These are phyloP conservation scores for Botrylloides violaceus DNA, from an alignment of 23 tunicate genomes.

Conservation along the genomic window DNA sequence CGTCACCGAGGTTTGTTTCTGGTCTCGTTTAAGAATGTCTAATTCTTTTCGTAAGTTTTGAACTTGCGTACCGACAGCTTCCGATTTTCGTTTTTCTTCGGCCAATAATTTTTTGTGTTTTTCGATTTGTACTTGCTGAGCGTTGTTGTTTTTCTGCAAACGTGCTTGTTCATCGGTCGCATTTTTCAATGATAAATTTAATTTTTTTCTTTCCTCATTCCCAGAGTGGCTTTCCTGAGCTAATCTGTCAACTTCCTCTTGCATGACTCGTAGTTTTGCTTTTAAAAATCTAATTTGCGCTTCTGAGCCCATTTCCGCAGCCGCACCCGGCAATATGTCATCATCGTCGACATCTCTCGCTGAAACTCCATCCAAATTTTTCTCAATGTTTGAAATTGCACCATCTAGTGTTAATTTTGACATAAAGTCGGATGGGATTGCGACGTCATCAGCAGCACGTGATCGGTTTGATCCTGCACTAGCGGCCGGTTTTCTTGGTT, in stretches of 20 bases:
- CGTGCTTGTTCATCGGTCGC: constrained; percentile 41
- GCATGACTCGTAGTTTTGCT: constrained; percentile 73
- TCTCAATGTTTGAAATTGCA: constrained; percentile 28
- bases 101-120: constrained; percentile 57
- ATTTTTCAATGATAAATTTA: constrained; percentile 24
- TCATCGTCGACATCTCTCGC: constrained; percentile 8
- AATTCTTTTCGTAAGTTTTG: constrained; percentile 52
- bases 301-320: constrained; percentile 80
- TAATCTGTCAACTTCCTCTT: constrained; percentile 45
- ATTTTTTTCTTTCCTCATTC: constrained; percentile 9
- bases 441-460: constrained; percentile 31
- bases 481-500: background rate
- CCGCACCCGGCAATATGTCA: constrained; percentile 60
- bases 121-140: constrained; percentile 43
- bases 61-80: constrained; percentile 36
- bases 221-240: constrained; percentile 19
- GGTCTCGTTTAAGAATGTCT: constrained; percentile 51
- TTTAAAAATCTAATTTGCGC: constrained; percentile 80
- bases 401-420: constrained; percentile 9
- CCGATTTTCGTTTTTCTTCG: constrained; percentile 50
- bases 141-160: constrained; percentile 37
- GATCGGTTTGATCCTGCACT: background rate
- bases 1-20: constrained; percentile 53
- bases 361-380: constrained; percentile 16
- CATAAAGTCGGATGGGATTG: constrained; percentile 29